These are phyloP conservation scores for Anolis apletophallus DNA, from an alignment of 2,797 vertebrate genomes.

Conservation along the genomic window DNA sequence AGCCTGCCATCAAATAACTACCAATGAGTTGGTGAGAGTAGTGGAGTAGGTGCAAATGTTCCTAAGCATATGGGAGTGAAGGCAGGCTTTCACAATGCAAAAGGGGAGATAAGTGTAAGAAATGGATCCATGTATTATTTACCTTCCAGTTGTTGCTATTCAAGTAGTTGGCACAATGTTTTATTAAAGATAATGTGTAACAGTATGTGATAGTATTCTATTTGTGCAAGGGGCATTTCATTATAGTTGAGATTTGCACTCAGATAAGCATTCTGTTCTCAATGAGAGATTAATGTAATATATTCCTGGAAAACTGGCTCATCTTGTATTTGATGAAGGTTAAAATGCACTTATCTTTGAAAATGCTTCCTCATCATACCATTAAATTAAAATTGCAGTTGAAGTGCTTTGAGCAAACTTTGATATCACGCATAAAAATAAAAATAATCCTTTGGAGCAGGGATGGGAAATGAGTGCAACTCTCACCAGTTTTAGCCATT, in stretches of 20 bases:
- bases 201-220: background rate
- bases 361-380: background rate
- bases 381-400: background rate
- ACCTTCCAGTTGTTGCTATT: background rate
- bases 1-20: background rate
- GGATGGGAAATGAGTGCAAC: too few relatives aligned
- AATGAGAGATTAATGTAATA: slow-evolving; percentile 18
- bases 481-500: too few relatives aligned
- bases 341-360: background rate
- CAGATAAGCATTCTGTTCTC: slow-evolving; percentile 7
- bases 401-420: background rate
- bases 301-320: slow-evolving; percentile 11
- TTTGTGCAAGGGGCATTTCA: background rate
- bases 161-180: background rate
- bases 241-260: background rate
- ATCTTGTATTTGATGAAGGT: background rate
- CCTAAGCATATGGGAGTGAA: background rate
- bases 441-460: background rate
- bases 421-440: background rate
- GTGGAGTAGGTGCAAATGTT: background rate
- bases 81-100: background rate
- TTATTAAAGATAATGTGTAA: slow-evolving; percentile 3
- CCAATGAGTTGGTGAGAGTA: background rate
- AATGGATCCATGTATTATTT: background rate
- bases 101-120: background rate